Base-by-base conservation (phyloP, 2,797 vertebrate genomes). In the Mionectes olivaceus region DNA sequence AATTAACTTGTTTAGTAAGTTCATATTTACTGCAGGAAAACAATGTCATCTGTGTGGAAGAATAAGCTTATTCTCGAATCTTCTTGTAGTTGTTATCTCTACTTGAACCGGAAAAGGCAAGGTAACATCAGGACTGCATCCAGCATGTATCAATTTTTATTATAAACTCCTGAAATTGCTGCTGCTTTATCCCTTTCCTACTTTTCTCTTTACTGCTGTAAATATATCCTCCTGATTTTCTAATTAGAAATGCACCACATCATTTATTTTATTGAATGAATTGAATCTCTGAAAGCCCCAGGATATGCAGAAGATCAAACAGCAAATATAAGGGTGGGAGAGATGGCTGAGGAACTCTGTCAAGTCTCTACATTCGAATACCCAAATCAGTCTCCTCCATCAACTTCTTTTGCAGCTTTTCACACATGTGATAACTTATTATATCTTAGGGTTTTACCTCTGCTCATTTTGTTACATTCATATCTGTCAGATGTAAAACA, bases 281-380 rank as follows among this genome's bases (percentile, higher is more conserved):
- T 5, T 25, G 28, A 28, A 50, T 32, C 19, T 67, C 22, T 47
- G 37, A 41, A 83, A 74, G 32, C 12, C 35, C 28, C 30, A 67
- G 50, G 44, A 52, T 11, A 35, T 0, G 0, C 67, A 73, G 46
- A 67, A 61, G 39, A 17, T 69, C 60, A 30, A n/a, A 32, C 7
- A 91, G 50, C 28, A 69, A 39, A 64, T 44, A 6, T 0, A 49
- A 27, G 2, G 9, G 32, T 39, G 15, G 25, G 52, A 59, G 33
- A 70, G 57, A 39, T 61, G 19, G 5, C 19, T 7, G 30, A 79
- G 16, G 35, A 87, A 27, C 32, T 33, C 30, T 52, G 17, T 30
- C 52, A 69, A 32, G 11, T 50, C 61, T 67, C 10, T n/a, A n/a
- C 17, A 30, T 43, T 11, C 0, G 0, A 53, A 13, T 24, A 55